Evolutionary conservation across 1,140 invertebrate species (phyloP).

Genomic region (Orius insidiosus): DNA sequence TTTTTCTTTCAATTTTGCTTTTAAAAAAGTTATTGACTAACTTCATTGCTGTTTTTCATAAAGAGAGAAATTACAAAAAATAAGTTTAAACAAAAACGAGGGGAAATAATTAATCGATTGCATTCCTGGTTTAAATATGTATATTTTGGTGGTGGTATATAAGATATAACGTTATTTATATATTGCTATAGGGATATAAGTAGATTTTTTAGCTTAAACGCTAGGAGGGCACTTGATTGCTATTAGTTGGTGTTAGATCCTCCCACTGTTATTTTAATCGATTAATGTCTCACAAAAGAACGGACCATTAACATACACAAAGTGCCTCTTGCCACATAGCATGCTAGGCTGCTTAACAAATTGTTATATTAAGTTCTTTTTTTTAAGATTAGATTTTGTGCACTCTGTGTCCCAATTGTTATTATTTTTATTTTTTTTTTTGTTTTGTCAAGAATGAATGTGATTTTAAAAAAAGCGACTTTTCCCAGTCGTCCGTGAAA

Average conservation of each 20-base stretch:
- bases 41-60: no score
- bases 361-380: constrained; percentile 12
- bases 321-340: constrained; percentile 18
- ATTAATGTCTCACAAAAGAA: constrained; percentile 15
- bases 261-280: no score
- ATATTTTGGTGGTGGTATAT: constrained; percentile 11
- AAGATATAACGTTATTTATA: constrained; percentile 8
- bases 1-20: no score
- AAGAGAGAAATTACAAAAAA: no score
- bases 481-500: constrained; percentile 8
- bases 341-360: constrained; percentile 17
- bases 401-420: constrained; percentile 12
- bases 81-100: no score
- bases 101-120: no score
- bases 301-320: constrained; percentile 18
- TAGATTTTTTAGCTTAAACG: constrained; percentile 8
- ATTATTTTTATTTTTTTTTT: constrained; percentile 7
- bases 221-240: constrained; percentile 13
- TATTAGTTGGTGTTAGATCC: constrained; percentile 17
- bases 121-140: no score
- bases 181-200: constrained; percentile 7
- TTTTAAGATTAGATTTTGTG: constrained; percentile 10
- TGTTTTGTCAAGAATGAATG: constrained; percentile 15
- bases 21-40: no score
- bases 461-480: constrained; percentile 9